Evolutionary conservation across 2,888 invertebrate species (phyloP).

Genomic region (Andrena chrysosceles): DNA sequence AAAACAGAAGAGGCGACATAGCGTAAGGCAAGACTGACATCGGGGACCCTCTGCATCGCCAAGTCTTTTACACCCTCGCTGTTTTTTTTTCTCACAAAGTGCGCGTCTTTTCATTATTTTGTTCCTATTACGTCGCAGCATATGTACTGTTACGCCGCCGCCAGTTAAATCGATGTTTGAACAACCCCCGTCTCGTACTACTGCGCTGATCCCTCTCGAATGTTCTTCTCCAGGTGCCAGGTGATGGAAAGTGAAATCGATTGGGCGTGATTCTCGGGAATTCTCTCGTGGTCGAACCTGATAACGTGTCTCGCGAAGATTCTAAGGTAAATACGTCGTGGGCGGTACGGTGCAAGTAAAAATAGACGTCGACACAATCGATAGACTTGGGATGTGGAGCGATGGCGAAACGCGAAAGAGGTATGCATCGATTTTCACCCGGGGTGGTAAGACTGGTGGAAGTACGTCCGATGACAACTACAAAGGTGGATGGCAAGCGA

Average conservation of each 20-base stretch:
- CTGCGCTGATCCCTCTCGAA: slow-evolving; percentile 41
- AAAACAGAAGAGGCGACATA: slow-evolving; percentile 74
- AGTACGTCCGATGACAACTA: slow-evolving; percentile 3
- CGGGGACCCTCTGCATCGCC: slow-evolving; percentile 57
- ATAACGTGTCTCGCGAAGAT: slow-evolving; percentile 5
- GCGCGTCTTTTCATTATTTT: slow-evolving; percentile 74
- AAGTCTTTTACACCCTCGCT: slow-evolving; percentile 58
- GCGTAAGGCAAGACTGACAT: slow-evolving; percentile 73
- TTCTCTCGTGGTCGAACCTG: neutral
- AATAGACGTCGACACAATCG: slow-evolving; percentile 42
- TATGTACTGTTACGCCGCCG: slow-evolving; percentile 12
- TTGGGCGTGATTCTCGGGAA: slow-evolving; percentile 39
- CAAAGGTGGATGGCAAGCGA: neutral
- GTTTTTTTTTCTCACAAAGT: slow-evolving; percentile 62
- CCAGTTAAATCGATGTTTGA: slow-evolving; percentile 75
- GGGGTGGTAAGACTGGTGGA: neutral
- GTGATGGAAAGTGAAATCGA: slow-evolving; percentile 4
- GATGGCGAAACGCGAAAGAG: slow-evolving; percentile 18
- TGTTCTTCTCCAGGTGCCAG: slow-evolving; percentile 48
- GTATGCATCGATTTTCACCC: slow-evolving; percentile 29
- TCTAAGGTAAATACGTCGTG: slow-evolving; percentile 26
- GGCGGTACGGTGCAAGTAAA: slow-evolving; percentile 6
- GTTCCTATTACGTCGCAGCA: slow-evolving; percentile 60
- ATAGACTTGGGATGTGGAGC: slow-evolving; percentile 38
- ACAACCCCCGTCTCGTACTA: slow-evolving; percentile 21